These are phyloP conservation scores for Molothrus ater DNA, from an alignment of 2,797 vertebrate genomes.

Conservation along the genomic window DNA sequence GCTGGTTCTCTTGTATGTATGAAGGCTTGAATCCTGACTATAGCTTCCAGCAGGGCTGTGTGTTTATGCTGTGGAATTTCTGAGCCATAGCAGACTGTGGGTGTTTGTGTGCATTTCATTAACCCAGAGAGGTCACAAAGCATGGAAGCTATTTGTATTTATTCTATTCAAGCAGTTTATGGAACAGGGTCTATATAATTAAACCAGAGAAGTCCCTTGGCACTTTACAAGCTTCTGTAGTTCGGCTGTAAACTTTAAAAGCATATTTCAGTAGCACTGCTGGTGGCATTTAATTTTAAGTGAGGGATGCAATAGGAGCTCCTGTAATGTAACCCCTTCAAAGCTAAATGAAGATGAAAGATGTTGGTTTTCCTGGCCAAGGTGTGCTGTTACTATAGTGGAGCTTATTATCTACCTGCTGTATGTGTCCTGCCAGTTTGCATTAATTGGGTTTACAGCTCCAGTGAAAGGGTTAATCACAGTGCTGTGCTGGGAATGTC, in stretches of 20 bases:
- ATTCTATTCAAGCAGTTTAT: constrained; percentile 57
- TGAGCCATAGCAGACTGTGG: constrained; percentile 24
- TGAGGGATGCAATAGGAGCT: not conserved
- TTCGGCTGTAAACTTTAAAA: constrained; percentile 54
- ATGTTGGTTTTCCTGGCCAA: not conserved
- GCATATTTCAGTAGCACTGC: constrained; percentile 43
- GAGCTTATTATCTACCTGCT: not conserved
- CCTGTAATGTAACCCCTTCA: constrained; percentile 22
- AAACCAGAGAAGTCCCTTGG: constrained; percentile 50
- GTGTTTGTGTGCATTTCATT: constrained; percentile 63
- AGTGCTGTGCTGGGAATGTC: not conserved
- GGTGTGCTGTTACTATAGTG: not conserved
- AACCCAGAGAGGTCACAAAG: constrained; percentile 49
- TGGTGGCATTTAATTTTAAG: constrained; percentile 64
- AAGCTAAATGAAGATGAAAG: constrained; percentile 49
- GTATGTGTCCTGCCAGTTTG: not conserved
- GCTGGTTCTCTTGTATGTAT: not conserved
- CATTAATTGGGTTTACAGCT: constrained; percentile 12
- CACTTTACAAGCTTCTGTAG: constrained; percentile 42
- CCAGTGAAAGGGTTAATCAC: constrained; percentile 44
- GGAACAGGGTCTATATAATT: constrained; percentile 61
- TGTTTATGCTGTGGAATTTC: constrained; percentile 56
- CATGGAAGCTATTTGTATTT: constrained; percentile 51
- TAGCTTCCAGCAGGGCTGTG: constrained; percentile 19
- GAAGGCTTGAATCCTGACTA: not conserved